A percentile compares a stretch with the other conserved stretches of the same genome.
These are phyloP conservation scores for Lordiphosa stackelbergi DNA, from an alignment of 1,140 invertebrate species.

Conservation along the genomic window DNA sequence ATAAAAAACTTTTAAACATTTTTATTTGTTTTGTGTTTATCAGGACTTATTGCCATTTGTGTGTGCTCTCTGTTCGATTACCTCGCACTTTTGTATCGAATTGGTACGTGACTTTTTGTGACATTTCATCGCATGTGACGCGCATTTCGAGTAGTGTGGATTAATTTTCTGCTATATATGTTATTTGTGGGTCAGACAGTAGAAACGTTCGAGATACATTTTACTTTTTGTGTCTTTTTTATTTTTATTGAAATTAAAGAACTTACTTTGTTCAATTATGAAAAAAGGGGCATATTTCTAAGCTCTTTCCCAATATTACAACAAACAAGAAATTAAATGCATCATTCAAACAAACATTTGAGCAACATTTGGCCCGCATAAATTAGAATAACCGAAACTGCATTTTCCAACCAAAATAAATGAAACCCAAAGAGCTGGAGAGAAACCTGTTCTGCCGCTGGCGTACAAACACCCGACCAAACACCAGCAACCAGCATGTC, in stretches of 20 bases:
- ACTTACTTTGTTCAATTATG: too few relatives aligned
- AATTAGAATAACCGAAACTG: conserved; percentile 58
- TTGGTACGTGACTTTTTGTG: conserved; percentile 48
- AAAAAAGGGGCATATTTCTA: too few relatives aligned
- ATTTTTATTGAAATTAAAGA: conserved; percentile 26
- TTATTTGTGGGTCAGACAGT: conserved; percentile 10
- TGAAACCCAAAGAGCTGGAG: conserved; percentile 33
- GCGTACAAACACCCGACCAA: conserved; percentile 15
- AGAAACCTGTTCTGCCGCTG: conserved; percentile 53
- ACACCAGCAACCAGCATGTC: conserved; percentile 54
- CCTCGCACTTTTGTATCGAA: conserved; percentile 45
- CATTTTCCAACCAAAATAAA: conserved; percentile 45
- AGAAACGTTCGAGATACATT: conserved; percentile 5
- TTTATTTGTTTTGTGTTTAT: conserved; percentile 27
- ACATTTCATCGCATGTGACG: conserved; percentile 55
- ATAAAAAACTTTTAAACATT: conserved; percentile 19
- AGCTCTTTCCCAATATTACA: conserved; percentile 26
- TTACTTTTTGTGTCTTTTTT: conserved; percentile 22
- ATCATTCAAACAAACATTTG: conserved; percentile 55
- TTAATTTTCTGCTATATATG: conserved; percentile 3
- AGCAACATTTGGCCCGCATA: conserved; percentile 57
- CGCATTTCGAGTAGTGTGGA: conserved; percentile 45
- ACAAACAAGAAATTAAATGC: conserved; percentile 57
- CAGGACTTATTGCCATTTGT: conserved; percentile 23
- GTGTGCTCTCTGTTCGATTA: conserved; percentile 45